These are phyloP conservation scores for Phaethon lepturus DNA, from an alignment of 2,113 vertebrate genomes.

Conservation along the genomic window DNA sequence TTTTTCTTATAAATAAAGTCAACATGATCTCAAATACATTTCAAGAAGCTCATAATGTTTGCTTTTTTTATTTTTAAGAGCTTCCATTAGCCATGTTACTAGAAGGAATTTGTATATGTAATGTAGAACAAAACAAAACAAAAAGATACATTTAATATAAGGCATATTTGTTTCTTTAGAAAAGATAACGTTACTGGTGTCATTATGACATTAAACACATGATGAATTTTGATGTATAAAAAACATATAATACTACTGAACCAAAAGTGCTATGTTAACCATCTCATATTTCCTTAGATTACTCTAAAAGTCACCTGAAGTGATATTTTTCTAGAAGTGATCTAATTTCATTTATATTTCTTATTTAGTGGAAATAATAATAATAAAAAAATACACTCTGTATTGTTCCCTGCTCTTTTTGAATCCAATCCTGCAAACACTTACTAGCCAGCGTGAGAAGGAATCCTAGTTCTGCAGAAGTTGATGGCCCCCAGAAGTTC, in stretches of 20 bases:
- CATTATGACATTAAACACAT: neutral
- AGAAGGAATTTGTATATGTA: slow-evolving; percentile 1
- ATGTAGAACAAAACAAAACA: neutral
- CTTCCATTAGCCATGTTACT: neutral
- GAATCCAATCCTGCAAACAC: neutral
- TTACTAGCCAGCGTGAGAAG: neutral
- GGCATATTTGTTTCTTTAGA: slow-evolving; percentile 8
- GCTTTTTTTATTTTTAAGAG: neutral
- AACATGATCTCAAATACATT: neutral
- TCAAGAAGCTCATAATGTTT: neutral
- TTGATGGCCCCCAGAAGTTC: neutral
- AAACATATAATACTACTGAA: slow-evolving; percentile 28
- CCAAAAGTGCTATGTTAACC: slow-evolving; percentile 31
- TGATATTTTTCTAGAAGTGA: neutral
- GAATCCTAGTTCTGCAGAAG: neutral
- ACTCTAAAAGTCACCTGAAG: slow-evolving; percentile 1
- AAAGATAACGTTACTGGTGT: neutral
- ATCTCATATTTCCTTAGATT: slow-evolving; percentile 12
- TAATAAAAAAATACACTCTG: slow-evolving; percentile 52
- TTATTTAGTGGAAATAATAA: slow-evolving; percentile 51
- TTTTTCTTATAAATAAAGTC: slow-evolving; percentile 9
- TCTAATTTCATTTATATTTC: slow-evolving; percentile 34
- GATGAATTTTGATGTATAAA: neutral
- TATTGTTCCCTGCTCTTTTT: slow-evolving; percentile 48
- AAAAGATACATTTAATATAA: neutral